A percentile compares a stretch with the other conserved stretches of the same genome.
phyloP scores from a whole-genome alignment of 2,888 invertebrate genomes.

The Desoria tigrina region DNA sequence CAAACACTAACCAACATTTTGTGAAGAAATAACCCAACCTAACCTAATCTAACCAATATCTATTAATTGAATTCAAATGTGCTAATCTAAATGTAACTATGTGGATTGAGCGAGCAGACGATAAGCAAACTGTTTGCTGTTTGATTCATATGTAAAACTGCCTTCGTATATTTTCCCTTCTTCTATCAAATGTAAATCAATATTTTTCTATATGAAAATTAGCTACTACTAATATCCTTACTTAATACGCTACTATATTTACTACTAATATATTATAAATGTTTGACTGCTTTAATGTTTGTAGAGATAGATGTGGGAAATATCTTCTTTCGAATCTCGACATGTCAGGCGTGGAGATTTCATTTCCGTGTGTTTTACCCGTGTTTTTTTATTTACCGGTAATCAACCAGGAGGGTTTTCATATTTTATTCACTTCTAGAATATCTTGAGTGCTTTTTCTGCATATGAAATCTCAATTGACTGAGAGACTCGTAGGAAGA shows the following conservation, averaged over 20 bases:
- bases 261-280: too few species aligned
- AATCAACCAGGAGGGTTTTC: too few species aligned
- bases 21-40: conserved; percentile 33
- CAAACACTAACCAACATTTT: conserved; percentile 40
- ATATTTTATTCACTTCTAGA: too few species aligned
- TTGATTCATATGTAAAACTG: neutral
- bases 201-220: neutral
- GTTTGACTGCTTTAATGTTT: too few species aligned
- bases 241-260: neutral
- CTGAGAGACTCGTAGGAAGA: too few species aligned
- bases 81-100: conserved; percentile 10
- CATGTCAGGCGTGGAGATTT: too few species aligned
- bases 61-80: conserved; percentile 16
- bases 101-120: conserved; percentile 3
- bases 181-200: neutral
- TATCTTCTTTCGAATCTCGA: too few species aligned
- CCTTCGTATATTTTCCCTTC: neutral
- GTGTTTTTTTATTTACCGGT: too few species aligned
- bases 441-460: too few species aligned
- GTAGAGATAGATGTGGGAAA: too few species aligned
- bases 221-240: neutral
- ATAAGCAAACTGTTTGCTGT: neutral
- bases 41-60: neutral
- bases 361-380: too few species aligned
- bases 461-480: too few species aligned